phyloP scores from a whole-genome alignment of 1,140 invertebrate species.

The Lordiphosa collinella region DNA sequence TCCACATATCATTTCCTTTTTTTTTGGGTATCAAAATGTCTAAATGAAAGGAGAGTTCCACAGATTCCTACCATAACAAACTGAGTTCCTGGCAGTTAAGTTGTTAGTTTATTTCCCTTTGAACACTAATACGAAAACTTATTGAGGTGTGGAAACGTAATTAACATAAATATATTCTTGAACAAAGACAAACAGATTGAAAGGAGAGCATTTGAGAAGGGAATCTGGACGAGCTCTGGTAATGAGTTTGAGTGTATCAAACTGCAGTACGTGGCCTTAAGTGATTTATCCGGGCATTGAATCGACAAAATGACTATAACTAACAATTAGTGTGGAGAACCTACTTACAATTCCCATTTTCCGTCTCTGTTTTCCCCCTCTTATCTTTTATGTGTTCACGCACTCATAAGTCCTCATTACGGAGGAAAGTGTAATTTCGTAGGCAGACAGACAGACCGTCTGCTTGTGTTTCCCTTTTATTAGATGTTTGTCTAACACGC shows the following conservation, averaged over 20 bases:
- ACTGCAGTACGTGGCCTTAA: conserved; percentile 2
- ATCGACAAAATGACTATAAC: conserved; percentile 40
- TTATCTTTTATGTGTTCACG: conserved; percentile 29
- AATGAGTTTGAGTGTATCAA: conserved; percentile 11
- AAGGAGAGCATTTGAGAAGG: background rate
- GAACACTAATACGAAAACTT: background rate
- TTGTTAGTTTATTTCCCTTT: conserved; percentile 19
- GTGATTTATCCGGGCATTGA: conserved; percentile 27
- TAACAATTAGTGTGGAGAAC: conserved; percentile 50
- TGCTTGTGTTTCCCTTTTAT: conserved; percentile 26
- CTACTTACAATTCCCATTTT: background rate
- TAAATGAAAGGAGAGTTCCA: background rate
- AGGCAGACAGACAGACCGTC: conserved; percentile 14
- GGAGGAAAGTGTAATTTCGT: conserved; percentile 20
- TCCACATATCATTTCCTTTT: too few relatives aligned
- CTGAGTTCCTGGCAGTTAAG: conserved; percentile 6
- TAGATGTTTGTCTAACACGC: conserved; percentile 32
- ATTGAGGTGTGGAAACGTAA: conserved; percentile 18
- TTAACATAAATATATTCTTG: conserved; percentile 24
- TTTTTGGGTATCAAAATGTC: background rate
- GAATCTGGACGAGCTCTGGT: background rate
- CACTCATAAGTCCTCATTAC: conserved; percentile 71
- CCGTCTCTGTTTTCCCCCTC: background rate
- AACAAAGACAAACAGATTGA: background rate
- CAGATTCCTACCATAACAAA: background rate